These are phyloP conservation scores for Tauraco hartlaubi DNA, from an alignment of 2,797 vertebrate genomes.

Conservation along the genomic window DNA sequence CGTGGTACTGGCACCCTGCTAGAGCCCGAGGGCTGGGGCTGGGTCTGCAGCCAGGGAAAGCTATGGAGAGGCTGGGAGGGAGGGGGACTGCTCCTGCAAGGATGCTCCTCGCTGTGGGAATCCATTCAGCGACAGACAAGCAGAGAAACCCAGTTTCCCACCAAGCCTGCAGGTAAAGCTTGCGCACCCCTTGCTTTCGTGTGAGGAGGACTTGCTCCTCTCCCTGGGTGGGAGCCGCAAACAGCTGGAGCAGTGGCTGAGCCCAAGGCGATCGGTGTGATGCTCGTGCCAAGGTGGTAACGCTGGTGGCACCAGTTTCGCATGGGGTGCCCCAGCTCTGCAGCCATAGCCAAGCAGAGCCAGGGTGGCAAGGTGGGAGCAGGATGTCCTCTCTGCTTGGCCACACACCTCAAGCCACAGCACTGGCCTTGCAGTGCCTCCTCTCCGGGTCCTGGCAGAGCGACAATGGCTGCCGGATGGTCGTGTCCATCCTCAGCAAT, in stretches of 20 bases:
- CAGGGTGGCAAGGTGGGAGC: background rate
- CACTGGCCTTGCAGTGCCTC: background rate
- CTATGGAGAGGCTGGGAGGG: fast-evolving
- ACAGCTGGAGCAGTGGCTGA: fast-evolving
- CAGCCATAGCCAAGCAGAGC: background rate
- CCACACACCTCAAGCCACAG: background rate
- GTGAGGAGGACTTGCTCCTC: fast-evolving
- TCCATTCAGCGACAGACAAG: background rate
- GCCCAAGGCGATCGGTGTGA: fast-evolving
- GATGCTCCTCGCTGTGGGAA: fast-evolving
- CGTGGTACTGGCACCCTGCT: fast-evolving
- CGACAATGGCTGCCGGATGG: background rate
- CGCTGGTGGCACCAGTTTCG: fast-evolving
- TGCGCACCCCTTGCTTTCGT: fast-evolving
- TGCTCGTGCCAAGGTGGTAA: fast-evolving
- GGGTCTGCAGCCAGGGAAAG: background rate
- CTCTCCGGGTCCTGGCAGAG: conserved; percentile 3
- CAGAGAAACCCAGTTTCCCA: background rate
- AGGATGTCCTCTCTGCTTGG: background rate
- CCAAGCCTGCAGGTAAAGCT: fast-evolving
- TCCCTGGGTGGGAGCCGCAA: background rate
- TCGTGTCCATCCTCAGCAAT: background rate
- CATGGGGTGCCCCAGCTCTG: background rate
- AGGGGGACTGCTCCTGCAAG: background rate
- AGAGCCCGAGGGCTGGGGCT: background rate